Base-by-base conservation (phyloP, 2,113 vertebrate genomes). In the Bothrops jararaca region DNA sequence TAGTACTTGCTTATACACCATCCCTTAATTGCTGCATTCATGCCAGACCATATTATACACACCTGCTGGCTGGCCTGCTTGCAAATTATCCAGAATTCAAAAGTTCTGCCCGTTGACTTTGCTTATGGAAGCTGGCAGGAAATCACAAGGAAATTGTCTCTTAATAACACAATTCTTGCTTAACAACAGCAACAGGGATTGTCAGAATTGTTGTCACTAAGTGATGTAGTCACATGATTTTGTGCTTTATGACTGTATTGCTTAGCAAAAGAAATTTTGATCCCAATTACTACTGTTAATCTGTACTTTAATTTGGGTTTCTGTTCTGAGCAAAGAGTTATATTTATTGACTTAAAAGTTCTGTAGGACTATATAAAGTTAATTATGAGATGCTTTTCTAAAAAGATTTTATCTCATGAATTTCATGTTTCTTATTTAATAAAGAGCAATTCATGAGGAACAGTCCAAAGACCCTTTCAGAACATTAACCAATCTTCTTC, bases 401-500 rank as follows among this genome's bases (percentile, higher is more conserved):
- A 80, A 80, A 39, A 80, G 34, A 42, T 80, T 89, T 24, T 93
- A 85, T 26, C 88, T 60, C 91, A 54, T 74, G 86, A 86, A 85
- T 69, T 94, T 95, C n/a, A 91, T 64, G 29, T n/a, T 93, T 94
- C 42, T 94, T 94, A 58, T 50, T 93, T 39, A 39, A 90, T 90
- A 93, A 80, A 57, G 18, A 4, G 58, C 20, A 88, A 22, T 80
- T 93, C 89, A 94, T 80, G 58, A 93, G 90, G 53, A 50, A 93
- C 85, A 64, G 93, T 91, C 95, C 92, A 45, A 97, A 96, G 96
- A 95, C 91, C 91, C 86, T 90, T 93, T 94, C 91, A 60, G 92
- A 97, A 91, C 45, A 80, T 90, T 86, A 93, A 93, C 90, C 10
- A 90, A 92, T 95, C 95, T 94, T 95, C 95, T 96, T 94, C 95